Conservation (phyloP, 2,113 vertebrate genomes). For the Alouatta palliata region DNA sequence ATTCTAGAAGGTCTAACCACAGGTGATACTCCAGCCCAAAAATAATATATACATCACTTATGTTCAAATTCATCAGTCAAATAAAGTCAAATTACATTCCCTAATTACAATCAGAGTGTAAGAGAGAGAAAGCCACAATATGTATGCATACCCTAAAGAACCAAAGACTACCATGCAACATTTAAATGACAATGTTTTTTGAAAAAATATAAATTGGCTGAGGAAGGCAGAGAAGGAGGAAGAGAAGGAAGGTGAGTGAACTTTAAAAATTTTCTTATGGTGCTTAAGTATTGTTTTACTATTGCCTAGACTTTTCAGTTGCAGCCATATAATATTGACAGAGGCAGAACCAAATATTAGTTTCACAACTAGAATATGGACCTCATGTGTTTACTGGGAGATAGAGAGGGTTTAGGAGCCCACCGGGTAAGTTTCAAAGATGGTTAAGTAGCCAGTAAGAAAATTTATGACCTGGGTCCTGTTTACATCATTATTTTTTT, state of each 20-base stretch:
- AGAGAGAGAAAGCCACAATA: not conserved
- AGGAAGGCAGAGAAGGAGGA: not conserved
- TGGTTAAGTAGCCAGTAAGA: not conserved
- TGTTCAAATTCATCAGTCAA: not conserved
- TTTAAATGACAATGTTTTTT: not conserved
- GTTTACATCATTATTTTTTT: not conserved
- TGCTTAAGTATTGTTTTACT: not conserved
- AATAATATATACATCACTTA: not conserved
- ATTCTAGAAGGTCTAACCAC: not conserved
- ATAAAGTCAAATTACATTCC: not conserved
- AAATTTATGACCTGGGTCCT: not conserved
- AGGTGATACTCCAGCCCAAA: not conserved
- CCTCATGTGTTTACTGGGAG: not conserved
- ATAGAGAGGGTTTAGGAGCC: not conserved
- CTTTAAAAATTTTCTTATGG: not conserved
- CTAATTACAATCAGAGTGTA: not conserved
- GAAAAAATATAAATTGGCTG: not conserved
- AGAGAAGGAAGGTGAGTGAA: not conserved
- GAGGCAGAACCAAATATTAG: not conserved
- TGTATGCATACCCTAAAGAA: not conserved
- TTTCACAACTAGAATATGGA: not conserved
- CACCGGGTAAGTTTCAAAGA: not conserved
- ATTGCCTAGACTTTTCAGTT: not conserved
- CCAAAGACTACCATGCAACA: not conserved
- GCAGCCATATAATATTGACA: not conserved